A percentile compares a stretch with the other conserved stretches of the same genome.
These are phyloP conservation scores for Ammodytes dubius DNA, from an alignment of 2,113 vertebrate species.

Conservation along the genomic window DNA sequence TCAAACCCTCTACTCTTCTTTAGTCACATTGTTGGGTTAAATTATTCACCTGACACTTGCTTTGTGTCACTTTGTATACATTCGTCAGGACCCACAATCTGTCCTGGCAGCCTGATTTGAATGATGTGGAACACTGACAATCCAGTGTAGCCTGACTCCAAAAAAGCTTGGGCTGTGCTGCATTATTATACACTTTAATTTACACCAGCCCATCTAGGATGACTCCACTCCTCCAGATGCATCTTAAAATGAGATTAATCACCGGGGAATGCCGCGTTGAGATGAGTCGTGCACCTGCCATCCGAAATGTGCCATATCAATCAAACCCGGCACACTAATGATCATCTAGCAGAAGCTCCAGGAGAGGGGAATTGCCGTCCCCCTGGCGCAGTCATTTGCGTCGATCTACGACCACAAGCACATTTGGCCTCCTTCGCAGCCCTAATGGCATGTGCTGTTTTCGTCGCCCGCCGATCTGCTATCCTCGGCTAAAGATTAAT, in stretches of 20 bases:
- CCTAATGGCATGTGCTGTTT: conserved; percentile 74
- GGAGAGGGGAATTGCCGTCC: conserved; percentile 62
- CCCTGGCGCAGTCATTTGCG: conserved; percentile 73
- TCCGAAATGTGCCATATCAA: conserved; percentile 77
- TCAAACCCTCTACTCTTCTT: conserved; percentile 21
- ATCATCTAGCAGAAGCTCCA: conserved; percentile 69
- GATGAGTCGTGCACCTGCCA: conserved; percentile 78
- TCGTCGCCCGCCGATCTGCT: conserved; percentile 69
- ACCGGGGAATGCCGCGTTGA: conserved; percentile 59
- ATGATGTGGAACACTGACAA: conserved; percentile 27
- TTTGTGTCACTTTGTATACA: conserved; percentile 45
- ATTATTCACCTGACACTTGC: conserved; percentile 61
- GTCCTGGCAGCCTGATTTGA: conserved; percentile 30
- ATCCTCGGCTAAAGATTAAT: conserved; percentile 69
- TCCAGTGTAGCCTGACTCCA: conserved; percentile 27
- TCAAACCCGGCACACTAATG: conserved; percentile 76
- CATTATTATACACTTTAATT: conserved; percentile 69
- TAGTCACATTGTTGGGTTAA: conserved; percentile 20
- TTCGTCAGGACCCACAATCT: conserved; percentile 48
- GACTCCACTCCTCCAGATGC: conserved; percentile 68
- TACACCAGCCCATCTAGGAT: conserved; percentile 59
- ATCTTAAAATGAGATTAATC: conserved; percentile 79
- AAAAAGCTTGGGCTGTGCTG: conserved; percentile 27
- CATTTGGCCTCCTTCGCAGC: conserved; percentile 71
- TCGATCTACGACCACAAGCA: conserved; percentile 66